phyloP scores from a whole-genome alignment of 2,888 invertebrate species.

The Ormyrus pomaceus region DNA sequence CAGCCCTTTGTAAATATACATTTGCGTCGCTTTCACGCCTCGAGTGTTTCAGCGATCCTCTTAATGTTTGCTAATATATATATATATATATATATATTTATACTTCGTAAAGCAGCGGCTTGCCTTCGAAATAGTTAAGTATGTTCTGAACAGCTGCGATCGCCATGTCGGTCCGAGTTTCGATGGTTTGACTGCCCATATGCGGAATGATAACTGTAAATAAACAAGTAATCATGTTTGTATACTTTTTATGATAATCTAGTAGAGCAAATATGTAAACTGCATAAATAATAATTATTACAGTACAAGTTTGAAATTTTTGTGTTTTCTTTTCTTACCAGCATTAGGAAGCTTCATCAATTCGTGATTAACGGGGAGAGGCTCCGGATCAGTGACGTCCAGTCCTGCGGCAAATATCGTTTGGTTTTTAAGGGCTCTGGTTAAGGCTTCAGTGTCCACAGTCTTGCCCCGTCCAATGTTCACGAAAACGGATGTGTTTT shows the following conservation, averaged over 20 bases:
- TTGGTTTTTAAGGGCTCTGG: conserved; percentile 84
- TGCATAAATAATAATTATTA: conserved; percentile 54
- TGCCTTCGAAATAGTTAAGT: conserved; percentile 72
- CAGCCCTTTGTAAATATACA: conserved; percentile 12
- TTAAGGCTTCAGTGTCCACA: conserved; percentile 89
- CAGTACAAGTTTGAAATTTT: conserved; percentile 79
- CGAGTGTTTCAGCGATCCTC: neutral
- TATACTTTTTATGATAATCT: conserved; percentile 43
- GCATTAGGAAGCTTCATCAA: conserved; percentile 88
- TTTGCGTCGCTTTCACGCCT: conserved; percentile 47
- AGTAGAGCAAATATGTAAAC: conserved; percentile 10
- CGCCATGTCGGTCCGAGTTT: conserved; percentile 87
- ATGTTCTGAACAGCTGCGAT: conserved; percentile 87
- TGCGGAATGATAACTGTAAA: conserved; percentile 88
- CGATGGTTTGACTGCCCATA: conserved; percentile 89
- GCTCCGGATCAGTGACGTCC: conserved; percentile 95
- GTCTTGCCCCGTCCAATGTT: conserved; percentile 87
- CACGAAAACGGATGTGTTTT: conserved; percentile 84
- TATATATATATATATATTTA: neutral
- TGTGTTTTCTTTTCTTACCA: conserved; percentile 78
- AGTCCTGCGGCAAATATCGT: conserved; percentile 92
- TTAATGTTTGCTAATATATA: neutral
- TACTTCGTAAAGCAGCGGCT: conserved; percentile 79
- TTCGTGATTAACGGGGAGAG: conserved; percentile 87
- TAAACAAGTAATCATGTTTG: conserved; percentile 37